Percentiles rank a stretch among this genome's conserved stretches.
phyloP scores from a whole-genome alignment of 1,140 invertebrate genomes.

The Druon quercuslanigerum region DNA sequence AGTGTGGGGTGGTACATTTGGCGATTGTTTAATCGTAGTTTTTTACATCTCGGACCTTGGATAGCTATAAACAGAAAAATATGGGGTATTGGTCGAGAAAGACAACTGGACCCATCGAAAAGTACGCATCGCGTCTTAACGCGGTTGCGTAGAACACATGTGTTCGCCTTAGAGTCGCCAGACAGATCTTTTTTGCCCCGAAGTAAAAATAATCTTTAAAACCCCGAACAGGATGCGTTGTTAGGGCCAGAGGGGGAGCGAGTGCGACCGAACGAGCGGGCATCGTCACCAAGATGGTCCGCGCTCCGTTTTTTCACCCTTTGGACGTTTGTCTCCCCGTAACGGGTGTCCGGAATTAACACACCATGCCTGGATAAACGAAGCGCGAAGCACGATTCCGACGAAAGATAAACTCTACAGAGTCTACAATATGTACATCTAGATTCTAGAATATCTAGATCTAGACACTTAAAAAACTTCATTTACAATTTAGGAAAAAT shows the following conservation, averaged over 20 bases:
- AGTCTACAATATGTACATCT: too few relatives aligned
- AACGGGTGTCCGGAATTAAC: slow-evolving; percentile 73
- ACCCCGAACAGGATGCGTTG: slow-evolving; percentile 74
- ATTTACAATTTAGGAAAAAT: too few relatives aligned
- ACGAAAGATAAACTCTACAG: slow-evolving; percentile 11
- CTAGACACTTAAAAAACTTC: too few relatives aligned
- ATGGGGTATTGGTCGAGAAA: slow-evolving; percentile 38
- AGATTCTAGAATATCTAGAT: too few relatives aligned
- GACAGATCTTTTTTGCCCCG: slow-evolving; percentile 75
- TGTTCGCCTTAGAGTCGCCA: slow-evolving; percentile 68
- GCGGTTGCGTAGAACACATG: slow-evolving; percentile 61
- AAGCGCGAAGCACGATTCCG: slow-evolving; percentile 41
- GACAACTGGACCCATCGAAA: slow-evolving; percentile 54
- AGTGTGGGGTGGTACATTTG: not conserved
- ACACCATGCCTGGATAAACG: slow-evolving; percentile 47
- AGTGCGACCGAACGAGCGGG: slow-evolving; percentile 53
- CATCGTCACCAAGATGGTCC: slow-evolving; percentile 70
- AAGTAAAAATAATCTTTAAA: slow-evolving; percentile 77
- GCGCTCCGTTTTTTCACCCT: slow-evolving; percentile 71
- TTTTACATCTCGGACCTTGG: not conserved
- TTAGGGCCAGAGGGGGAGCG: slow-evolving; percentile 48
- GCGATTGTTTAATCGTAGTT: not conserved
- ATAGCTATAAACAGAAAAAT: not conserved
- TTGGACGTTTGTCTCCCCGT: slow-evolving; percentile 68
- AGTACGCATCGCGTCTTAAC: slow-evolving; percentile 45